phyloP scores from a whole-genome alignment of 2,113 vertebrate species.

The Phylloscopus whistleri region DNA sequence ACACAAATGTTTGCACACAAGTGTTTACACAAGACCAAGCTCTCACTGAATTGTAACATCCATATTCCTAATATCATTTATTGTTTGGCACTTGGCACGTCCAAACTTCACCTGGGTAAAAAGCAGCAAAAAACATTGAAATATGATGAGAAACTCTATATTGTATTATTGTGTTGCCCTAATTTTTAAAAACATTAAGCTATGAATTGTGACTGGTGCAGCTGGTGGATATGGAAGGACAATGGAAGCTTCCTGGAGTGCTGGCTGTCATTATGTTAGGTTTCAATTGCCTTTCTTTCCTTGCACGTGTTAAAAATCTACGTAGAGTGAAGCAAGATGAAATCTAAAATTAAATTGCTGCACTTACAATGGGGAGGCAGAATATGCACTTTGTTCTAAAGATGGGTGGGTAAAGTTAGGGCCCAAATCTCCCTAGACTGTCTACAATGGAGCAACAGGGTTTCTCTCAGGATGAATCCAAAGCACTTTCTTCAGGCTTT shows the following conservation, averaged over 20 bases:
- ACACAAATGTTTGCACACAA: not conserved
- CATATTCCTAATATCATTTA: not conserved
- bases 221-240: slow-evolving; percentile 51
- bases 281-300: slow-evolving; percentile 53
- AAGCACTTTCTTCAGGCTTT: not conserved
- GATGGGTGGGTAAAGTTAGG: not conserved
- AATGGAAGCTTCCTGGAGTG: slow-evolving; percentile 57
- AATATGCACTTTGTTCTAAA: not conserved
- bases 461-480: not conserved
- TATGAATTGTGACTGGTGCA: slow-evolving; percentile 35
- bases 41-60: not conserved
- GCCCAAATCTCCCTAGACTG: not conserved
- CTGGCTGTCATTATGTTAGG: slow-evolving; percentile 24
- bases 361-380: not conserved
- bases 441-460: not conserved
- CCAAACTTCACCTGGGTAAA: not conserved
- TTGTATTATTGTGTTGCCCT: not conserved
- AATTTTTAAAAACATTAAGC: slow-evolving; percentile 13
- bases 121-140: not conserved
- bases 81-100: not conserved
- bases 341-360: slow-evolving; percentile 46
- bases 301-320: not conserved
- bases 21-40: not conserved
- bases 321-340: fast-evolving
- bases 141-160: not conserved